Evolutionary conservation across 2,888 invertebrate genomes (phyloP), one percentile per base, ranked within the genome.

Genomic region (Caenorhabditis sp.): DNA sequence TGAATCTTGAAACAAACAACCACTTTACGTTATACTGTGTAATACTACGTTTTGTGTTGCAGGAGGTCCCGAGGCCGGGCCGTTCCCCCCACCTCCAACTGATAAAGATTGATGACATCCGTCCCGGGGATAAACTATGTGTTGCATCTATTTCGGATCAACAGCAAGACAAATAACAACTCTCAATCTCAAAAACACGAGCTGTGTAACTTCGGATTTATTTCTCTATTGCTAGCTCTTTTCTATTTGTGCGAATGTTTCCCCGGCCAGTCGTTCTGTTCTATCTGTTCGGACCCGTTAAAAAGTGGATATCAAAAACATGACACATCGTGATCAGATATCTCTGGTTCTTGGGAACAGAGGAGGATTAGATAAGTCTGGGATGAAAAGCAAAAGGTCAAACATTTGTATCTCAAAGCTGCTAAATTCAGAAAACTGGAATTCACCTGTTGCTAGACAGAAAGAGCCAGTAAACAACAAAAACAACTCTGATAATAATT

Each of bases 21-120:
- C 32, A 20, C 18, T 56, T 56, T 32, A 60, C 55, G 53, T 64
- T 20, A 9, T 6, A 15, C 50, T 58, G 67, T 76, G 76, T 76
- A 76, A 76, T 76, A 67, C 67, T 76, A 67, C 67, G 76, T 53
- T 65, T 74, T 51, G 32, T 26, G 64, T 74, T 76, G 76, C 67
- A 60, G 65, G 55, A 58, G 72, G 65, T 47, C 74, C 65, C 58
- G 60, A 44, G 60, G 76, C 65, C 76, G 76, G n/a, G 67, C 61
- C 76, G 76, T 76, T 76, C 76, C 72, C 22, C 40, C n/a, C 24
- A 11, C 6, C 35, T n/a, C n/a, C 22, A 15, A 47, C 58, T 67
- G 76, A 76, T 76, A 76, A 76, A 76, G 76, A 76, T 67, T 67
- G 67, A 76, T 76, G 76, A 53, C 51, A 61, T 26, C 58, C 40